Base-by-base conservation (phyloP, 2,797 vertebrate species). In the Pristis pectinata region DNA sequence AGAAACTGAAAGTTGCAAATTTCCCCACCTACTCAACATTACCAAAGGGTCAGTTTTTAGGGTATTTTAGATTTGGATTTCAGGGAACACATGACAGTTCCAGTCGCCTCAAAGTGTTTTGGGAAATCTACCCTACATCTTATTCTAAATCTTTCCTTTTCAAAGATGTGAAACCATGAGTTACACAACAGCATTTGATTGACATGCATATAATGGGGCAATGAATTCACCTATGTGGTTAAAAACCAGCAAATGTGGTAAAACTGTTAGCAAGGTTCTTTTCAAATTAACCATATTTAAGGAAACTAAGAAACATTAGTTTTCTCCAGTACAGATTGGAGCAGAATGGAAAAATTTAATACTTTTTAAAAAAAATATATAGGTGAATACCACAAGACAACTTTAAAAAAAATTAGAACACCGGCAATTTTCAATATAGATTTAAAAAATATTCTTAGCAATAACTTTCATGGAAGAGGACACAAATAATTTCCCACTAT, bases 1-100 rank as follows among this genome's bases (percentile, higher is more conserved):
- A 91, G 87, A 91, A 91, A 91, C 87, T 67, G 87, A 91, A 91
- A 91, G 87, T 91, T 93, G 19, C 67, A 76, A 94, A 94, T 94
- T 94, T 44, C 92, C 92, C 92, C 72, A 53, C 44, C 72, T 49
- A 74, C 92, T 53, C 1, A n/a, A 27, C 22, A 19, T 7, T 94
- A 64, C 61, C n/a, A 93, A n/a, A 34, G 92, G 92, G 92, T 94
- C 92, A 94, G 27, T 76, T 53, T 67, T 94, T 53, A 94, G 67
- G 64, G 92, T 94, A 94, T 94, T 44, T 72, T 93, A 72, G 64
- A 1, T 10, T n/a, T 72, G 72, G 70, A 76, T 74, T 94, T 94
- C 92, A 76, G 92, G 92, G 92, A 76, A 94, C 49, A 15, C 30
- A n/a, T 34, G 5, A 53, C 13, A 15, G 49, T 49, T 72, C n/a